Base-by-base conservation (phyloP, 2,113 vertebrate genomes). In the Promerops cafer region DNA sequence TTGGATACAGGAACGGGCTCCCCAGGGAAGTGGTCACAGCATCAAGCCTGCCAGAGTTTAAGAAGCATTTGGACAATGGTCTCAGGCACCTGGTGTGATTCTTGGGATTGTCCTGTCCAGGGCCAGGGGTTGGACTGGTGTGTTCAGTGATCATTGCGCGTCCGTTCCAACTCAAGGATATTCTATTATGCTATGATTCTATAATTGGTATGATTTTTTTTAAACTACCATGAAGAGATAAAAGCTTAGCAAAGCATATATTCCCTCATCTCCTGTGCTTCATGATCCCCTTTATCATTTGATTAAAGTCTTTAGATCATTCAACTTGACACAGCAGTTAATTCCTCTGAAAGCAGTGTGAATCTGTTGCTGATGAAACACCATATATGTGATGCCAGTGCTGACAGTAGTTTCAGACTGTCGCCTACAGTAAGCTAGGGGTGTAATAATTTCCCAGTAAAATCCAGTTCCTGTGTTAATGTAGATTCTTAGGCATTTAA, bases 111-210 rank as follows among this genome's bases (percentile, higher is more conserved):
- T 69, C 26, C 63, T 77, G 31, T 56, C 22, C 13, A 19, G 42
- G 40, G 27, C 6, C 22, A 37, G 49, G 49, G 63, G 18, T 6
- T 77, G 87, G 17, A 63, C 22, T n/a, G n/a, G n/a, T n/a, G n/a
- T n/a, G n/a, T n/a, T 77, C 12, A 2, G 3, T 69, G 54, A 33
- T 77, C 18, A 15, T 17, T 42, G 35, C 63, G 22, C 0, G 0
- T 50, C 22, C 1, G 0, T 56, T 77, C 35, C 22, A 63, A 4
- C 31, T 56, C 49, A 28, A 28, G 35, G 35, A 24, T 54, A 14
- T 37, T n/a, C n/a, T n/a, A n/a, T n/a, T n/a, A n/a, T n/a, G n/a
- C n/a, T n/a, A n/a, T 64, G 50, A 15, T 54, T 57, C 54, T 90
- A 2, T 71, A 75, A 71, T 31, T 45, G 52, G 26, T 88, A 24